Evolutionary conservation across 2,797 vertebrate species (phyloP).

Genomic region (Centroberyx gerrardi): DNA sequence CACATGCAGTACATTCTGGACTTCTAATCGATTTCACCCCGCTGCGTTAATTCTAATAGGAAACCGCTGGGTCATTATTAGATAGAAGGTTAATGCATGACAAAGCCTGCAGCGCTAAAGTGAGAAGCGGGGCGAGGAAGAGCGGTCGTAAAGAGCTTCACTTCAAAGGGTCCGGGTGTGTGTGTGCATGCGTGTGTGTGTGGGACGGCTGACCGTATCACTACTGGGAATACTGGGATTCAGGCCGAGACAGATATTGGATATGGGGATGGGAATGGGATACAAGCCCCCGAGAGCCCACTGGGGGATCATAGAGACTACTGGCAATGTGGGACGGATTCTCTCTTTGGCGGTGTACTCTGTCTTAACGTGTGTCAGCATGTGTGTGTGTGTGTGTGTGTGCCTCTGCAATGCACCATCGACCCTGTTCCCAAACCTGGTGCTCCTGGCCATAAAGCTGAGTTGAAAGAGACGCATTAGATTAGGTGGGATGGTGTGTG

Average conservation of each 20-base stretch:
- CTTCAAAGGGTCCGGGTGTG: slow-evolving; percentile 42
- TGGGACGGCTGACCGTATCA: slow-evolving; percentile 24
- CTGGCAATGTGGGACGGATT: slow-evolving; percentile 7
- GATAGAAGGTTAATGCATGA: slow-evolving; percentile 35
- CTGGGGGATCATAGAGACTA: slow-evolving; percentile 24
- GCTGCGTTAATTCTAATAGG: slow-evolving; percentile 14
- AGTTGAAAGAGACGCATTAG: slow-evolving; percentile 31
- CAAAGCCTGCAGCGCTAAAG: not conserved
- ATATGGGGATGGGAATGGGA: slow-evolving; percentile 9
- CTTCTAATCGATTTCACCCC: slow-evolving; percentile 11
- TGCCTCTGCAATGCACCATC: slow-evolving; percentile 44
- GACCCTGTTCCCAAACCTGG: slow-evolving; percentile 57
- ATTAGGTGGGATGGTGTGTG: not conserved
- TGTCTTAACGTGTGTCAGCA: not conserved
- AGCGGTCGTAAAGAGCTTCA: slow-evolving; percentile 43
- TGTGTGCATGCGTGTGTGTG: no score
- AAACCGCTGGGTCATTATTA: slow-evolving; percentile 13
- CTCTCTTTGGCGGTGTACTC: not conserved
- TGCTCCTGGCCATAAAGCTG: slow-evolving; percentile 16
- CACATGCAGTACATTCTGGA: not conserved
- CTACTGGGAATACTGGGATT: slow-evolving; percentile 32
- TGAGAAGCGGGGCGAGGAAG: not conserved
- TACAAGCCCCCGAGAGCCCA: slow-evolving; percentile 1
- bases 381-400: slow-evolving; percentile 20
- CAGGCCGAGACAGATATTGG: not conserved